Conservation (phyloP, 2,888 invertebrate species). For the Drosophila colorata region DNA sequence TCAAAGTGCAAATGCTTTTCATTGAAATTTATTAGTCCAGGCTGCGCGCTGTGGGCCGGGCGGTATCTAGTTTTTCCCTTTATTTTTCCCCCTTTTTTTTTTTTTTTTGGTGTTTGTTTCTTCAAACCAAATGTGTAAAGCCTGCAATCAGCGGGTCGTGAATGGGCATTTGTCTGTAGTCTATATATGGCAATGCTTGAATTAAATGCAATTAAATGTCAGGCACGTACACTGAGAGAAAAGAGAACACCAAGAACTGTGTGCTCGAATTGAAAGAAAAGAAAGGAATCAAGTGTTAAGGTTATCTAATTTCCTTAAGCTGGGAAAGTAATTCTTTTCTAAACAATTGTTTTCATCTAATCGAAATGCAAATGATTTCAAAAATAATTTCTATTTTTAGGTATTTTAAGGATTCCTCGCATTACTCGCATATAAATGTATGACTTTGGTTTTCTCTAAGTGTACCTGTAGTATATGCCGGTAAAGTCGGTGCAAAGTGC, state of each 20-base stretch:
- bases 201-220: slow-evolving; percentile 58
- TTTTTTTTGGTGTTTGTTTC: background rate
- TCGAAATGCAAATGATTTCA: too few species aligned
- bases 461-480: background rate
- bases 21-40: slow-evolving; percentile 65
- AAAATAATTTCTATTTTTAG: too few species aligned
- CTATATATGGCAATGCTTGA: slow-evolving; percentile 11
- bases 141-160: background rate
- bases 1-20: slow-evolving; percentile 53
- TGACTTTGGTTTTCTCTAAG: background rate
- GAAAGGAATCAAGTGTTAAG: too few species aligned
- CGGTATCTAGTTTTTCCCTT: background rate
- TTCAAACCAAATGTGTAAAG: background rate
- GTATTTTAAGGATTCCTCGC: too few species aligned
- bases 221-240: background rate
- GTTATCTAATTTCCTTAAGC: too few species aligned
- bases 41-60: background rate
- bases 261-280: too few species aligned
- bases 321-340: too few species aligned
- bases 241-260: background rate
- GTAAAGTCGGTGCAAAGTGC: slow-evolving; percentile 51
- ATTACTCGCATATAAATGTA: too few species aligned
- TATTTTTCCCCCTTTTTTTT: background rate
- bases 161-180: background rate
- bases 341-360: too few species aligned